Evolutionary conservation across 1,140 invertebrate genomes (phyloP).

Genomic region (Drosophila triauraria): DNA sequence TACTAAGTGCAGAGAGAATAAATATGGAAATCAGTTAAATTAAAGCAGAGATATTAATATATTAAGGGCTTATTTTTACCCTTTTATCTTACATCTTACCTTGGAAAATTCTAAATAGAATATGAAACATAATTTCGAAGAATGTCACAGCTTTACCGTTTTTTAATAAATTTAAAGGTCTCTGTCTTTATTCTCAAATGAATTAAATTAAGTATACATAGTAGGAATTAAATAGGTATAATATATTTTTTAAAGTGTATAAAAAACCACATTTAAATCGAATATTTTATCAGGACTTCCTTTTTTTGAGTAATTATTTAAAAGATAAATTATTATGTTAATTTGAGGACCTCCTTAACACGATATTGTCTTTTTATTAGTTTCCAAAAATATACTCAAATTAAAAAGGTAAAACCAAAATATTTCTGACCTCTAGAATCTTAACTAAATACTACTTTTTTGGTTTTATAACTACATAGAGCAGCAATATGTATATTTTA

Average conservation of each 20-base stretch:
- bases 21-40: neutral
- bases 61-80: neutral
- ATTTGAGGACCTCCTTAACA: too few species aligned
- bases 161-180: too few species aligned
- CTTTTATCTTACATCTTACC: too few species aligned
- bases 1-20: slow-evolving; percentile 1
- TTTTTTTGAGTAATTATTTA: too few species aligned
- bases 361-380: too few species aligned
- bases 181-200: rapidly evolving
- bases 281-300: too few species aligned
- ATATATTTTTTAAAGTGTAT: neutral
- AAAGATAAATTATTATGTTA: neutral
- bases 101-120: neutral
- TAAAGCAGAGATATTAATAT: neutral
- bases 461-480: too few species aligned
- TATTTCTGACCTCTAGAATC: too few species aligned
- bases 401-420: too few species aligned
- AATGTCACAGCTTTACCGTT: too few species aligned
- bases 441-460: too few species aligned
- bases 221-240: rapidly evolving
- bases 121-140: neutral
- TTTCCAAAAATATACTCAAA: too few species aligned
- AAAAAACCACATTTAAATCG: neutral
- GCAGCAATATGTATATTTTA: neutral
- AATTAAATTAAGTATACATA: neutral